These are phyloP conservation scores for Leptinotarsa defecta DNA, from an alignment of 1,140 invertebrate species.

Conservation along the genomic window DNA sequence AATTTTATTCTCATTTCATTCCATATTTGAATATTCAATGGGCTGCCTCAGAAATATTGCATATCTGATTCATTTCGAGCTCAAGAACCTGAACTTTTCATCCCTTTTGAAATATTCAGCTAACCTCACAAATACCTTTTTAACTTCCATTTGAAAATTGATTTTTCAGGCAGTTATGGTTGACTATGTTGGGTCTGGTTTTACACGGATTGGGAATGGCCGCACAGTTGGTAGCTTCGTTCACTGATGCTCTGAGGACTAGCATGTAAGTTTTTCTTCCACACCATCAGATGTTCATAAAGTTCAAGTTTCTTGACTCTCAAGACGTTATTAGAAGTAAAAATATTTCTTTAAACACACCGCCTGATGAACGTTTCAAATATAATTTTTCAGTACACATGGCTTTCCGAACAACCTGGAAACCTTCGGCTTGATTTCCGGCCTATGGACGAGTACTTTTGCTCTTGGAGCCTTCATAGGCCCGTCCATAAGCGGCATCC, in stretches of 20 bases:
- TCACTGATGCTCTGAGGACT: conserved; percentile 77
- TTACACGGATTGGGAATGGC: conserved; percentile 80
- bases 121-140: no score
- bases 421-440: conserved; percentile 83
- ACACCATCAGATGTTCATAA: neutral
- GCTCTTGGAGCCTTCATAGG: conserved; percentile 85
- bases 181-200: conserved; percentile 71
- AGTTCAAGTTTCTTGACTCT: neutral
- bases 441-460: conserved; percentile 84
- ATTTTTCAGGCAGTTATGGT: conserved; percentile 61
- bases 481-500: conserved; percentile 75
- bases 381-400: conserved; percentile 58
- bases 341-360: no score
- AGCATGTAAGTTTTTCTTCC: conserved; percentile 65
- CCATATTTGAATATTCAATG: no score
- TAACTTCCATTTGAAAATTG: no score
- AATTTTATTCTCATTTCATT: no score
- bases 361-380: neutral
- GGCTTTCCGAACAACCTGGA: conserved; percentile 80
- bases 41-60: no score
- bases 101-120: no score
- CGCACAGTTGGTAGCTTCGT: conserved; percentile 80
- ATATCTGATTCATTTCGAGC: no score
- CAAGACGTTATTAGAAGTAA: neutral
- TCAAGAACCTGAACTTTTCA: no score